These are phyloP conservation scores for Acanthochromis polyacanthus DNA, from an alignment of 2,113 vertebrate species.

Conservation along the genomic window DNA sequence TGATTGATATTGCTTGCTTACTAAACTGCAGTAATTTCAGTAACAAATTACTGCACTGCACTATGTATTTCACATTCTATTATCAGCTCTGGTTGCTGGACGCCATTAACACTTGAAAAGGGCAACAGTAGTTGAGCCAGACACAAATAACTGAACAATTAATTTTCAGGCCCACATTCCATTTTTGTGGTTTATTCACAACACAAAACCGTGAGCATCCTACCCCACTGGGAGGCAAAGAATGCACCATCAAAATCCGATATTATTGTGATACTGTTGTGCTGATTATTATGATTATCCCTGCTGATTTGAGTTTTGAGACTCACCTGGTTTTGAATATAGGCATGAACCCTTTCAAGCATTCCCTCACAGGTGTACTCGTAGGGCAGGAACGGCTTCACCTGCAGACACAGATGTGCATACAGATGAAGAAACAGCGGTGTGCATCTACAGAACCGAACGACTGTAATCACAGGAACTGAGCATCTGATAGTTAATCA, in stretches of 20 bases:
- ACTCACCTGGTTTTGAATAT: conserved; percentile 96
- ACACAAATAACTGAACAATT: background rate
- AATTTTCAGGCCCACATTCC: background rate
- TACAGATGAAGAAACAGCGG: conserved; percentile 35
- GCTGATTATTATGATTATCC: background rate
- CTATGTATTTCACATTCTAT: background rate
- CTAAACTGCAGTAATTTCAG: background rate
- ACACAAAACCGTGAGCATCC: background rate
- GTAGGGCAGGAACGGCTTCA: conserved; percentile 95
- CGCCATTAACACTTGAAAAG: background rate
- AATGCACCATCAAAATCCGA: background rate
- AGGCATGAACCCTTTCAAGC: conserved; percentile 94
- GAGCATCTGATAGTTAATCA: conserved; percentile 74
- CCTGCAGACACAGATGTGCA: conserved; percentile 82
- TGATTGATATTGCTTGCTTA: background rate
- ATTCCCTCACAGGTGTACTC: conserved; percentile 97
- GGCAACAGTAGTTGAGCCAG: background rate
- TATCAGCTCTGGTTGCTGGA: background rate
- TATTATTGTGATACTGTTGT: no score
- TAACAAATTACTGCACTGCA: background rate
- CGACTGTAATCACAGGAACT: conserved; percentile 59
- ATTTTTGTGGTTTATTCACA: background rate
- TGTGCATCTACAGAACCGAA: conserved; percentile 8
- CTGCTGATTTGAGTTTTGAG: background rate
- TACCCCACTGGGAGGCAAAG: background rate